Conservation (phyloP, 1,140 invertebrate species). For the Homarus americanus region DNA sequence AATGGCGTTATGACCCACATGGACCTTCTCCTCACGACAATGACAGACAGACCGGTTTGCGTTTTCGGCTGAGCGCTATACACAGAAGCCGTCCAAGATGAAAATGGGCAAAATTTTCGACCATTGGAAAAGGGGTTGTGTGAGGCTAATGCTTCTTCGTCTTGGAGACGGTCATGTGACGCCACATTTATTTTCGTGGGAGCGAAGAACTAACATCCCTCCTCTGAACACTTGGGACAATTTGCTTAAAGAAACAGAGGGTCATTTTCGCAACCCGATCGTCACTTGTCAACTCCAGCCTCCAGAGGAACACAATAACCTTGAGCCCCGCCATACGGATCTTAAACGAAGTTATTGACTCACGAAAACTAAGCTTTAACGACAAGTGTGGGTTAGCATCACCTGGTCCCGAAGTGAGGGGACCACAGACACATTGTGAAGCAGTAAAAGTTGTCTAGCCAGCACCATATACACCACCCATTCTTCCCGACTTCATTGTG, state of each 20-base stretch:
- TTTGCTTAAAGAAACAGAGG: constrained; percentile 20
- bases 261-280: constrained; percentile 39
- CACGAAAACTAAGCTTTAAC: neutral
- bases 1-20: too few relatives aligned
- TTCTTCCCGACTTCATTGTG: constrained; percentile 14
- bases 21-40: neutral
- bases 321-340: neutral
- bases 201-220: neutral
- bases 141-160: neutral
- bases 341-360: neutral
- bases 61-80: neutral
- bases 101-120: neutral
- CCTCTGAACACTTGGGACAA: neutral
- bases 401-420: neutral
- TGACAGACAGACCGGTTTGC: neutral
- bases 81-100: neutral
- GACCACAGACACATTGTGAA: constrained; percentile 21
- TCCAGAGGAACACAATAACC: neutral
- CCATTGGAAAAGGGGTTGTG: neutral
- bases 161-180: neutral
- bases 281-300: constrained; percentile 25
- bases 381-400: neutral
- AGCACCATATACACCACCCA: constrained; percentile 5
- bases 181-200: constrained; percentile 6
- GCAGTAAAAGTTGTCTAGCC: constrained; percentile 7